Evolutionary conservation across 2,797 vertebrate species (phyloP).

Genomic region (Ibycter americanus): DNA sequence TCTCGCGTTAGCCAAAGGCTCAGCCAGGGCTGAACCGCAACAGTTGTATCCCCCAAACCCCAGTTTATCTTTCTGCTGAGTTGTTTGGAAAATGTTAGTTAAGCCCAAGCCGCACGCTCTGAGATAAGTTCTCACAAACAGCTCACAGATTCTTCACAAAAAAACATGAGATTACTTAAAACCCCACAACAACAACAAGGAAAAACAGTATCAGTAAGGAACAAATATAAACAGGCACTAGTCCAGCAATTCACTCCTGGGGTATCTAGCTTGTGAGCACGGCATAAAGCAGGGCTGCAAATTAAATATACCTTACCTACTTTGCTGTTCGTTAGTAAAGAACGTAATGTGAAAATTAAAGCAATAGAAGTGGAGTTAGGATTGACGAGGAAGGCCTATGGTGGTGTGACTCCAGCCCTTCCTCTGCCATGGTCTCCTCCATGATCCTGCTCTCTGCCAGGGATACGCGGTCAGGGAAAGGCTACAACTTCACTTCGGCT

Average conservation of each 20-base stretch:
- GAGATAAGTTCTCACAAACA: not conserved
- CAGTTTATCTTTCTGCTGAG: conserved; percentile 15
- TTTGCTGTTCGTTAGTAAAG: not conserved
- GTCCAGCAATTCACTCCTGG: not conserved
- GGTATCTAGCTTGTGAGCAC: not conserved
- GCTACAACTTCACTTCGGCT: not conserved
- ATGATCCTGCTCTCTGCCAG: not conserved
- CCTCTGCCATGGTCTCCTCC: not conserved
- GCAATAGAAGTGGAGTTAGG: not conserved
- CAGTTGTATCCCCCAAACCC: fast-evolving
- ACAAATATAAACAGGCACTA: not conserved
- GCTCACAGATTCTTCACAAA: conserved; percentile 9
- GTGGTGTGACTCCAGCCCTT: not conserved
- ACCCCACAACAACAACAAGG: not conserved
- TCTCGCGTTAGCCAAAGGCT: not conserved
- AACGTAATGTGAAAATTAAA: not conserved
- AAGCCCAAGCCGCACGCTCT: not conserved
- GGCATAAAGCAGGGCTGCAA: not conserved
- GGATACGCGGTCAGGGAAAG: not conserved
- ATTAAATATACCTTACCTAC: not conserved
- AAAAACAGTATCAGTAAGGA: not conserved
- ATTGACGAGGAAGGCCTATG: not conserved
- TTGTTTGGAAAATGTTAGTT: conserved; percentile 39
- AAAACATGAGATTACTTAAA: not conserved
- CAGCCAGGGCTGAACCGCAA: not conserved